Evolutionary conservation across 2,113 vertebrate genomes (phyloP).

Genomic region (Lophius piscatorius): DNA sequence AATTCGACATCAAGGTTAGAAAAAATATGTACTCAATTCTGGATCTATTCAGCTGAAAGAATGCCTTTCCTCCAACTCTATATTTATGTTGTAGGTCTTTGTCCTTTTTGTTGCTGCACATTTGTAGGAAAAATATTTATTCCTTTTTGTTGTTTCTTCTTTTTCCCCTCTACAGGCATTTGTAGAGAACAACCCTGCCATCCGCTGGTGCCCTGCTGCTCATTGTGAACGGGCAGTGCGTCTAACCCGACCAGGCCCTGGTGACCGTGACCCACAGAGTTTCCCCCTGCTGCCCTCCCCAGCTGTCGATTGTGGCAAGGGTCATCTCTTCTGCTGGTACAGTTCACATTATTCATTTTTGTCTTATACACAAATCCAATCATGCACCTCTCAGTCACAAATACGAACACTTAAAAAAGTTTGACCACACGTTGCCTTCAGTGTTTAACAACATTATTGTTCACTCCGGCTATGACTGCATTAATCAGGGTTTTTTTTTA

Average conservation of each 20-base stretch:
- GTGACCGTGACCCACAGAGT: constrained; percentile 87
- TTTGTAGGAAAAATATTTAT: background rate
- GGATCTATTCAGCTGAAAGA: background rate
- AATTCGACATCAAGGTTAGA: constrained; percentile 76
- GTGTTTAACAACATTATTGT: no score
- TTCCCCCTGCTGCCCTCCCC: constrained; percentile 95
- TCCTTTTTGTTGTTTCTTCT: background rate
- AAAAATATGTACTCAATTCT: no score
- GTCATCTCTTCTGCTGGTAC: constrained; percentile 84
- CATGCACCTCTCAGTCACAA: no score
- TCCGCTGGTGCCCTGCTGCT: constrained; percentile 96
- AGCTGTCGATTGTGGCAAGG: constrained; percentile 98
- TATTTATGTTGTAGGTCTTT: background rate
- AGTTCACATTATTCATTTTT: background rate
- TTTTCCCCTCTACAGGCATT: constrained; percentile 51
- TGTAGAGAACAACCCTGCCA: constrained; percentile 84
- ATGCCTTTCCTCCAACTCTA: background rate
- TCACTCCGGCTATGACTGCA: no score
- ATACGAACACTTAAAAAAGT: no score
- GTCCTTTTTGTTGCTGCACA: background rate
- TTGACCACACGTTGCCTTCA: no score
- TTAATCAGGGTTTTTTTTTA: no score
- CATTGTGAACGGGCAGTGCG: constrained; percentile 96
- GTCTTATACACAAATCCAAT: background rate
- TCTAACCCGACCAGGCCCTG: constrained; percentile 89